Evolutionary conservation across 2,113 vertebrate genomes (phyloP), one percentile per base, ranked within the genome.

Genomic region (Trematocara nigrifrons): DNA sequence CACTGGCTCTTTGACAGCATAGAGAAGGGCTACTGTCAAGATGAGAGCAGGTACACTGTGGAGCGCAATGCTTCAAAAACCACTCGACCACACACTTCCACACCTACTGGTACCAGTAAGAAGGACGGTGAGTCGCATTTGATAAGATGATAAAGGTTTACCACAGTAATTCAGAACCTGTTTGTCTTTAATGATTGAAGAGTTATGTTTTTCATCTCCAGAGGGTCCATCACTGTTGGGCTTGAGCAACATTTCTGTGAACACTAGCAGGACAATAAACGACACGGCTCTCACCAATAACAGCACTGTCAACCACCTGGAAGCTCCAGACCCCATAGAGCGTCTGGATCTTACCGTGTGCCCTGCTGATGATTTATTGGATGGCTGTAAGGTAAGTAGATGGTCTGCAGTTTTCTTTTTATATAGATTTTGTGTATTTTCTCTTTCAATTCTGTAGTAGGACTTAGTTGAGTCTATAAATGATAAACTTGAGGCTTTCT

Each of bases 1-100:
- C 96, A 97, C 79, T 99, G 99, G 99, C 96, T 99, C 89, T 98
- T 97, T 94, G 97, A 99, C 93, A 99, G 98, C 93, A 96, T 99
- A 45, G 96, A 98, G 83, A 98, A 97, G 53, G 97, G 98, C 16
- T 99, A 97, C 92, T 99, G 98, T 95, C 99, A 99, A 93, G 98
- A 99, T 88, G 98, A 99, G 91, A 95, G 95, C 6, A 97, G 97
- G 1, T 99, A 99, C 90, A 95, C 87, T 6, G 85, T 97, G 84
- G 95, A 97, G 42, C 80, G 94, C 10, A 92, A 56, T 12, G 66
- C 90, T 53, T 93, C 95, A 81, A 87, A 86, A 81, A 45, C 69
- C 47, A 92, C 16, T 3, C 9, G 89, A 42, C 98, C 96, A 6
- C 97, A 95, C 76, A 99, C 98, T 0, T 99, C 99, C 66, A 99